Conservation (phyloP, 2,888 invertebrate species). For the Sisyra terminalis region DNA sequence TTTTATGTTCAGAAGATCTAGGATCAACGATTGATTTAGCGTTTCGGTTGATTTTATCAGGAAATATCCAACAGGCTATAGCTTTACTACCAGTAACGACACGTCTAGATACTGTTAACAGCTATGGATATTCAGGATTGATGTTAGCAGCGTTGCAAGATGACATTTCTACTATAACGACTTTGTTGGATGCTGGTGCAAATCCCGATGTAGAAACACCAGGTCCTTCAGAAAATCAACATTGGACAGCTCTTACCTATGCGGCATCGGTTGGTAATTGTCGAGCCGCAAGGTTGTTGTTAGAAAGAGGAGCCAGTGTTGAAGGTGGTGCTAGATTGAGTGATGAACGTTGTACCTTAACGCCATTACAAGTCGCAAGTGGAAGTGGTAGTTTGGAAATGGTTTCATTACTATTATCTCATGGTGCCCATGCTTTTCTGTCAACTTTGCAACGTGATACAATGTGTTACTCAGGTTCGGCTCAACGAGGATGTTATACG, state of each 20-base stretch:
- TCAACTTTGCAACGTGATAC: conserved; percentile 72
- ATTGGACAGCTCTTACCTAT: conserved; percentile 83
- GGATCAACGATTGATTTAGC: conserved; percentile 50
- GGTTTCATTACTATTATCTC: conserved; percentile 59
- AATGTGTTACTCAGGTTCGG: conserved; percentile 70
- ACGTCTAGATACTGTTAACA: conserved; percentile 58
- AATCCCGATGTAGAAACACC: conserved; percentile 71
- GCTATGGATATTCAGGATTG: conserved; percentile 45
- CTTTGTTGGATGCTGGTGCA: conserved; percentile 34
- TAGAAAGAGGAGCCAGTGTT: conserved; percentile 67
- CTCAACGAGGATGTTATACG: conserved; percentile 73
- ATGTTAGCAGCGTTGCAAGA: conserved; percentile 62
- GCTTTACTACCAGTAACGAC: conserved; percentile 53
- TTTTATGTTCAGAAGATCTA: conserved; percentile 18
- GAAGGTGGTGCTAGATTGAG: conserved; percentile 73
- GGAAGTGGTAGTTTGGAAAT: conserved; percentile 68
- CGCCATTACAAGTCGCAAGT: conserved; percentile 66
- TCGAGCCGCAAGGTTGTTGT: conserved; percentile 38
- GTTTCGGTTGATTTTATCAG: conserved; percentile 66
- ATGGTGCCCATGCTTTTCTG: conserved; percentile 78
- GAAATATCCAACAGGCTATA: conserved; percentile 60
- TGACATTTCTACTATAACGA: neutral
- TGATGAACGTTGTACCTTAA: conserved; percentile 74
- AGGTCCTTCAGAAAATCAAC: conserved; percentile 48
- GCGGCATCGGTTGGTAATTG: conserved; percentile 45